phyloP scores from a whole-genome alignment of 2,113 vertebrate genomes.

The Odocoileus virginianus region DNA sequence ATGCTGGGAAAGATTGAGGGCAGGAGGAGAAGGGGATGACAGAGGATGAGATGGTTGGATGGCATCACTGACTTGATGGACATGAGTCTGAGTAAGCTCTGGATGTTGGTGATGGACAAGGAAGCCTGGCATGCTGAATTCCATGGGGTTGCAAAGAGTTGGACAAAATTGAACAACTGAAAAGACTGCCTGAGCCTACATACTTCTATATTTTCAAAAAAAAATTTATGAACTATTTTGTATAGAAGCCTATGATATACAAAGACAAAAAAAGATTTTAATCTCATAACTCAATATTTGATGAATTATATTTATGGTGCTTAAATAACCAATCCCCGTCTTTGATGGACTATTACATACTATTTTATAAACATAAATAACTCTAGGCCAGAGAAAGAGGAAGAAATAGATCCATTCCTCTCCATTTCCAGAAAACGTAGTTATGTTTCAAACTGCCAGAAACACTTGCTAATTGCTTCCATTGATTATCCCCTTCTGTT shows the following conservation, averaged over 20 bases:
- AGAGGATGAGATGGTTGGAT: neutral
- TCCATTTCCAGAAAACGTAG: slow-evolving; percentile 73
- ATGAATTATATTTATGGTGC: neutral
- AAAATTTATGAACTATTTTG: neutral
- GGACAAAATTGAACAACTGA: neutral
- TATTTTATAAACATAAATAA: slow-evolving; percentile 2
- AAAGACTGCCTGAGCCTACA: neutral
- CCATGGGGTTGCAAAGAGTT: neutral
- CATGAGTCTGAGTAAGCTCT: neutral
- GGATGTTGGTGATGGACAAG: neutral
- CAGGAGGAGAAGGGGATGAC: neutral
- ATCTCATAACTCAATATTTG: neutral
- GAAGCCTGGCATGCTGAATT: neutral
- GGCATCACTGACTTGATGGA: neutral
- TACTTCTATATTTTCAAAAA: neutral
- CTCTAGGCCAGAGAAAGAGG: slow-evolving; percentile 58
- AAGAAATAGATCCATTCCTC: slow-evolving; percentile 65
- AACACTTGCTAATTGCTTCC: slow-evolving; percentile 70
- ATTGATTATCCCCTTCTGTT: slow-evolving; percentile 61
- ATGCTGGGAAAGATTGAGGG: neutral
- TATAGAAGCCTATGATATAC: neutral
- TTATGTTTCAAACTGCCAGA: slow-evolving; percentile 68
- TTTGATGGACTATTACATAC: neutral
- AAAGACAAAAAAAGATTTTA: neutral
- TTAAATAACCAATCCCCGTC: neutral